A percentile compares a stretch with the other conserved stretches of the same genome.
phyloP scores from a whole-genome alignment of 2,888 invertebrate genomes.

The Hoplodrina ambigua region DNA sequence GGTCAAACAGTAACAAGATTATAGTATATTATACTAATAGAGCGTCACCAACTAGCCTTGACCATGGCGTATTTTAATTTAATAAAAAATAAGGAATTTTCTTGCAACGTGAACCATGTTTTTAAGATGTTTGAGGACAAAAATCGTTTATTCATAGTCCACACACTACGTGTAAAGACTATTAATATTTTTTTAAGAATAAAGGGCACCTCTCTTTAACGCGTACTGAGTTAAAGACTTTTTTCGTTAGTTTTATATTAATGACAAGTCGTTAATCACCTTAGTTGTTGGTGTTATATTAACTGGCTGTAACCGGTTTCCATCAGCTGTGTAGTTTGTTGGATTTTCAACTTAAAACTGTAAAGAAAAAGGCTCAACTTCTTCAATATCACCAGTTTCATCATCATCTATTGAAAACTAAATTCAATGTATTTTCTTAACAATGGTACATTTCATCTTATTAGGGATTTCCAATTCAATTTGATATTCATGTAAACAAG shows the following conservation, averaged over 20 bases:
- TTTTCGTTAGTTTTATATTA: no score
- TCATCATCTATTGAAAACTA: neutral
- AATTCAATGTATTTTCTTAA: neutral
- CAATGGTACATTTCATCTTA: neutral
- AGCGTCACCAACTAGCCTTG: neutral
- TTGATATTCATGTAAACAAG: conserved; percentile 28
- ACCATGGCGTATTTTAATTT: neutral
- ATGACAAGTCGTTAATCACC: neutral
- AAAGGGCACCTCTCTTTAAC: no score
- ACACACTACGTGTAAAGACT: no score
- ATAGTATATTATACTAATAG: neutral
- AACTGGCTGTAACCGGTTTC: neutral
- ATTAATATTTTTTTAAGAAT: no score
- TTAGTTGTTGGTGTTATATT: neutral
- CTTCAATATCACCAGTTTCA: no score
- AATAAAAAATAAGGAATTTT: neutral
- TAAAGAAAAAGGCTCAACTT: neutral
- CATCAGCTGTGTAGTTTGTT: no score
- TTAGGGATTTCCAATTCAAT: conserved; percentile 33
- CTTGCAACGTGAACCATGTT: neutral
- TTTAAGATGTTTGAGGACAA: no score
- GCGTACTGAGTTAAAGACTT: no score
- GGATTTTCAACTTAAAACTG: neutral
- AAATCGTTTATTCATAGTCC: no score
- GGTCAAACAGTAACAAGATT: neutral